Evolutionary conservation across 2,888 invertebrate species (phyloP), one percentile per base, ranked within the genome.

Genomic region (Arctia plantaginis): DNA sequence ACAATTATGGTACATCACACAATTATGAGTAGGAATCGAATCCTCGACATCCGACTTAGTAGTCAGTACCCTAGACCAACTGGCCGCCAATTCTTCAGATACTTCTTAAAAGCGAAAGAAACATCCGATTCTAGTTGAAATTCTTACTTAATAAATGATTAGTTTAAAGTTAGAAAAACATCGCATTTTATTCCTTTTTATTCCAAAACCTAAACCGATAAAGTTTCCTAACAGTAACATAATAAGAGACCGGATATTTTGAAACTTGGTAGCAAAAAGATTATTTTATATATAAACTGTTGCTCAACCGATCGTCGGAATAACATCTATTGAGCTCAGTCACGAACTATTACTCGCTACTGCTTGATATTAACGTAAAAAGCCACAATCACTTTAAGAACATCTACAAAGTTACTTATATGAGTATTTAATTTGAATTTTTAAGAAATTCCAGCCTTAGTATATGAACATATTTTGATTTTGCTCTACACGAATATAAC

Each of bases 321-420:
- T 77, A 83, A 76, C 70, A n/a, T 70, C 35, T 44, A 74, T 79
- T 79, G 35, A 18, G 74, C 72, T 20, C 81, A 75, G 78, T 83
- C 84, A 84, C 84, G 84, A 85, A 47, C 70, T 55, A 55, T 69
- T 59, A 65, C 55, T 69, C 27, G 65, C 55, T 69, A 59, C 47
- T 51, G n/a, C 27, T 51, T 35, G 12, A 39, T 66, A 70, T 83
- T 84, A 82, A 83, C 83, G 83, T 83, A 83, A 83, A 84, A 80
- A 76, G 71, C 75, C 44, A 55, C 55, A 30, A 51, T 66, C 67
- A 35, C n/a, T 13, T 51, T 39, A 12, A 39, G 35, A 44, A 30
- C 44, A 20, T 18, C n/a, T 51, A 62, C 15, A 18, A 18, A 13
- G 2, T 3, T 4, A 41, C 41, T 44, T 41, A 44, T 18, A 41